Percentiles rank a stretch among this genome's conserved stretches.
These are phyloP conservation scores for Mugil cephalus DNA, from an alignment of 2,113 vertebrate species.

Conservation along the genomic window DNA sequence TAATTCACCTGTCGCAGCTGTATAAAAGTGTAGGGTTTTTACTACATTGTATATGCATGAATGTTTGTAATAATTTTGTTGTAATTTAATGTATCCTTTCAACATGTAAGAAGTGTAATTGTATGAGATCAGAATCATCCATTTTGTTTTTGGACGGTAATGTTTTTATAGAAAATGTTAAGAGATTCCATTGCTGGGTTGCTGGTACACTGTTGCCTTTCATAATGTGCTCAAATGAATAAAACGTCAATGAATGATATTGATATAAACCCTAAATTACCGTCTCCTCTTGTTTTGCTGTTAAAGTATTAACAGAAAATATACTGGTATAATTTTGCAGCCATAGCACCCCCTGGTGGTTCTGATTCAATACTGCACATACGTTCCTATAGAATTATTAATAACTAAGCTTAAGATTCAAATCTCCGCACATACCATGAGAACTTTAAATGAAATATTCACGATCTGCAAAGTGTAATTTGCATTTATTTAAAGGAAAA, in stretches of 20 bases:
- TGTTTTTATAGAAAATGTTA: constrained; percentile 45
- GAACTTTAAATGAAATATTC: neutral
- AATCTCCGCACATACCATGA: neutral
- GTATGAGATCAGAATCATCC: constrained; percentile 51
- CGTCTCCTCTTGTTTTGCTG: neutral
- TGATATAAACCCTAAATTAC: constrained; percentile 19
- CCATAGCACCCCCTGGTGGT: constrained; percentile 43
- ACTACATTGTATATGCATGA: constrained; percentile 74
- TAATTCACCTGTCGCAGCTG: constrained; percentile 57
- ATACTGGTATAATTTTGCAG: neutral
- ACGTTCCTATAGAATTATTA: neutral
- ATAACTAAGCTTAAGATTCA: too few relatives aligned
- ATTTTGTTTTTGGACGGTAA: constrained; percentile 20
- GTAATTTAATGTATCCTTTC: constrained; percentile 65
- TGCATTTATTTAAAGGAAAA: constrained; percentile 61
- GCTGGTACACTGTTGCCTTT: constrained; percentile 69
- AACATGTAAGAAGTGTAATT: constrained; percentile 58
- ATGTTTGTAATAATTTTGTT: constrained; percentile 61
- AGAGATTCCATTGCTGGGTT: constrained; percentile 50
- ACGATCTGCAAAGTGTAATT: constrained; percentile 24
- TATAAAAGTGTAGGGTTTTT: constrained; percentile 45
- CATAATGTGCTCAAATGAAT: constrained; percentile 52
- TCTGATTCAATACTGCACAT: neutral
- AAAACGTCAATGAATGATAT: constrained; percentile 49
- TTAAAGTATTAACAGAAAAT: neutral